Evolutionary conservation across 2,113 vertebrate species (phyloP).

Genomic region (Delphinus delphis): DNA sequence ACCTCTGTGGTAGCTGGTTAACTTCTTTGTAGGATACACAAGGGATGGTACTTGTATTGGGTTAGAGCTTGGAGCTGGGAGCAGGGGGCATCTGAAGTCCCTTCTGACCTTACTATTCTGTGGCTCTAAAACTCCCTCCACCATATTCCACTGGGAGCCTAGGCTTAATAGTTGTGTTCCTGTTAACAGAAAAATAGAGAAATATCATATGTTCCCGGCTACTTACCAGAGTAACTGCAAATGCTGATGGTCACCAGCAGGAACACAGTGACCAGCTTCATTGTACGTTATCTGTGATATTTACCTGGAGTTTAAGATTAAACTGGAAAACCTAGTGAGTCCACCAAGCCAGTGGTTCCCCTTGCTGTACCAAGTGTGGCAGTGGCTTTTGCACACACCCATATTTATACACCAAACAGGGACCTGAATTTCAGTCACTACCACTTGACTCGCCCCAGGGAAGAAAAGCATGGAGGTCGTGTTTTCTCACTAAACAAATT

Average conservation of each 20-base stretch:
- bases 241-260: constrained; percentile 44
- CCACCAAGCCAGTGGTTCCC: neutral
- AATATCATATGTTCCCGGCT: fast-evolving
- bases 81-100: neutral
- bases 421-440: neutral
- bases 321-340: neutral
- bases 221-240: constrained; percentile 74
- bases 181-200: neutral
- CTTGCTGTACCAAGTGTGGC: neutral
- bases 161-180: neutral
- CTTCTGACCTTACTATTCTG: neutral
- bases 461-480: neutral
- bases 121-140: neutral
- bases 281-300: neutral
- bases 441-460: neutral
- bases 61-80: neutral
- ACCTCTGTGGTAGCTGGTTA: neutral
- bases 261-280: constrained; percentile 62
- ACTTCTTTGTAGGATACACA: neutral
- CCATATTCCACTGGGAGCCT: neutral
- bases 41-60: neutral
- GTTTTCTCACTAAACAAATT: constrained; percentile 43
- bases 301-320: neutral
- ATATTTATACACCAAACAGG: neutral
- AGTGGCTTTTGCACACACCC: neutral